phyloP scores from a whole-genome alignment of 2,797 vertebrate species.

The Notolabrus celidotus region DNA sequence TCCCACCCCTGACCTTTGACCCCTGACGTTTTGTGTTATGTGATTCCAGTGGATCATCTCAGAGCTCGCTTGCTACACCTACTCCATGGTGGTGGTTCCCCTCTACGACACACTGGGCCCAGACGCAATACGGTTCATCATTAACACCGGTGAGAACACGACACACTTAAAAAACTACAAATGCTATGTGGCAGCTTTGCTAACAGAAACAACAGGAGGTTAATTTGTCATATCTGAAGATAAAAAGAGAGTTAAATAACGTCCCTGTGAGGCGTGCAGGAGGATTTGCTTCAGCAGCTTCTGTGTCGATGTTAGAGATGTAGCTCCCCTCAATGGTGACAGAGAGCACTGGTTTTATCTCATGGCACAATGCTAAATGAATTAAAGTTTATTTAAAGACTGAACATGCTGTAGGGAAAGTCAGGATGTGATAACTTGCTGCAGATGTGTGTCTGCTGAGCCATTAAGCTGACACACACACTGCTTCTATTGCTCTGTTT shows the following conservation, averaged over 20 bases:
- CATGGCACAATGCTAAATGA: too few relatives aligned
- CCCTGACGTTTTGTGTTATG: too few relatives aligned
- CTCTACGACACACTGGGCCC: constrained; percentile 96
- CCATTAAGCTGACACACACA: not conserved
- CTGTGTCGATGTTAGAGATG: too few relatives aligned
- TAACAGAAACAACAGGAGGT: not conserved
- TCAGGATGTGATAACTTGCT: too few relatives aligned
- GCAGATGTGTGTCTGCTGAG: not conserved
- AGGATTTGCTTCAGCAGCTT: too few relatives aligned
- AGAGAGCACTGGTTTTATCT: not conserved
- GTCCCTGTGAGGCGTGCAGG: too few relatives aligned
- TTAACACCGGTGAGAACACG: constrained; percentile 91
- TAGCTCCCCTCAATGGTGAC: constrained; percentile 21
- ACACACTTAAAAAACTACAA: not conserved
- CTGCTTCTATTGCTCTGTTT: not conserved
- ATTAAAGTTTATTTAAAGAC: not conserved
- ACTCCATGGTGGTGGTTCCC: constrained; percentile 98
- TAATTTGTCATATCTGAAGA: too few relatives aligned
- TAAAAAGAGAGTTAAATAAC: too few relatives aligned
- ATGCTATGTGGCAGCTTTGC: not conserved
- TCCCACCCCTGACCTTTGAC: not conserved
- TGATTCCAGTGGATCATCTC: constrained; percentile 95
- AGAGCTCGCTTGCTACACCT: constrained; percentile 97
- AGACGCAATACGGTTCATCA: constrained; percentile 95
- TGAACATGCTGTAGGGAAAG: not conserved